Conservation (phyloP, 64 coral and sea anemone species). For the Exaiptasia diaphana region DNA sequence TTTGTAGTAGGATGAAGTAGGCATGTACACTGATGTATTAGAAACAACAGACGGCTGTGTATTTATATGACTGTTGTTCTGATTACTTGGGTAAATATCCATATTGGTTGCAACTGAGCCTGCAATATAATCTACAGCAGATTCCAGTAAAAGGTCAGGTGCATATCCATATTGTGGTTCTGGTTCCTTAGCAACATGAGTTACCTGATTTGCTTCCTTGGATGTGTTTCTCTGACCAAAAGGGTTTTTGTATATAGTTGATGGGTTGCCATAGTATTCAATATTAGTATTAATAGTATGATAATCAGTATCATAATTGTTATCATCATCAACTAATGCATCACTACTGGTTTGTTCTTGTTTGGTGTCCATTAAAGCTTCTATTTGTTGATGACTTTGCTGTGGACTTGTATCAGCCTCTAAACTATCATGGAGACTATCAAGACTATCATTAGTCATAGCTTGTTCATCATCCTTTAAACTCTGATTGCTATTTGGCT, state of each 20-base stretch:
- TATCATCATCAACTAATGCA: neutral
- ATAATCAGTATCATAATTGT: too few species aligned
- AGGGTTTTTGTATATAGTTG: neutral
- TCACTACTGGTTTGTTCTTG: neutral
- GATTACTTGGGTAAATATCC: neutral
- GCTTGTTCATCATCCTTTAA: neutral
- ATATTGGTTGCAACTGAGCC: neutral
- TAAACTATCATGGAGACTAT: neutral
- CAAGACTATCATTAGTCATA: neutral
- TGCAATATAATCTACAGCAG: neutral
- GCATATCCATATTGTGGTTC: too few species aligned
- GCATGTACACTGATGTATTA: neutral
- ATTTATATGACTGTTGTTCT: neutral
- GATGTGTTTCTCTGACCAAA: neutral
- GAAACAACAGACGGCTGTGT: neutral
- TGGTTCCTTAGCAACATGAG: neutral
- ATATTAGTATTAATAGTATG: too few species aligned
- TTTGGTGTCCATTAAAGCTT: neutral
- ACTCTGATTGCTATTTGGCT: neutral
- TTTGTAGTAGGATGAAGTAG: neutral
- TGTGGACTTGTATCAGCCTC: too few species aligned
- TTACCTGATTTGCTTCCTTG: neutral
- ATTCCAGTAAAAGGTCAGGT: too few species aligned
- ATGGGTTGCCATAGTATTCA: conserved; percentile 19
- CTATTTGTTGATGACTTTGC: neutral